Conservation (phyloP, 2,113 vertebrate species). For the Cyanoramphus novaezelandiae region DNA sequence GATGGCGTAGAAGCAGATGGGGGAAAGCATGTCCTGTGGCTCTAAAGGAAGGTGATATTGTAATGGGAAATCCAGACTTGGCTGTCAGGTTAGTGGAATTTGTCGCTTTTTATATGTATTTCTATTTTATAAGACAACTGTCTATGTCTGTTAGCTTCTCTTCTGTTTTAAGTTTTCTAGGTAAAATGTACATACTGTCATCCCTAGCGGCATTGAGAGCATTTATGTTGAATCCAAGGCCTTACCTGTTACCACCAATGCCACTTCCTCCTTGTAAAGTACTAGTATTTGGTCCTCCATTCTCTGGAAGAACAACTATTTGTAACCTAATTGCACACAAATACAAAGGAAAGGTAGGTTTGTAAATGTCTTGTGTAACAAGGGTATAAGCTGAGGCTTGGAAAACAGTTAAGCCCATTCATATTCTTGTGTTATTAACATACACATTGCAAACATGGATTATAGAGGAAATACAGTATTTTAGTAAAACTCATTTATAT, state of each 20-base stretch:
- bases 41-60: slow-evolving; percentile 83
- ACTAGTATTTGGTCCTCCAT: slow-evolving; percentile 81
- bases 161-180: slow-evolving; percentile 84
- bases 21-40: slow-evolving; percentile 85
- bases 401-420: neutral
- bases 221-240: slow-evolving; percentile 85
- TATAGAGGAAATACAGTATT: neutral
- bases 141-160: neutral
- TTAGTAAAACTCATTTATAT: neutral
- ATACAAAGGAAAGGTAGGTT: slow-evolving; percentile 78
- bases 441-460: neutral
- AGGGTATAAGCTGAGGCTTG: neutral
- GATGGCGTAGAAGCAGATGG: slow-evolving; percentile 91
- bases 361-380: neutral
- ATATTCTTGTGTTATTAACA: neutral
- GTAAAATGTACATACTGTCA: slow-evolving; percentile 89
- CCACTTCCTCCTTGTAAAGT: slow-evolving; percentile 87
- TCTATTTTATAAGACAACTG: neutral
- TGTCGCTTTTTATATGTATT: neutral
- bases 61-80: slow-evolving; percentile 79
- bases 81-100: slow-evolving; percentile 81
- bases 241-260: slow-evolving; percentile 90
- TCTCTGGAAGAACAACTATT: slow-evolving; percentile 85
- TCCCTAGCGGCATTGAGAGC: slow-evolving; percentile 79
- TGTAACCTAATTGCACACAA: slow-evolving; percentile 79